phyloP scores from a whole-genome alignment of 1,140 invertebrate genomes.

The Littorina saxatilis region DNA sequence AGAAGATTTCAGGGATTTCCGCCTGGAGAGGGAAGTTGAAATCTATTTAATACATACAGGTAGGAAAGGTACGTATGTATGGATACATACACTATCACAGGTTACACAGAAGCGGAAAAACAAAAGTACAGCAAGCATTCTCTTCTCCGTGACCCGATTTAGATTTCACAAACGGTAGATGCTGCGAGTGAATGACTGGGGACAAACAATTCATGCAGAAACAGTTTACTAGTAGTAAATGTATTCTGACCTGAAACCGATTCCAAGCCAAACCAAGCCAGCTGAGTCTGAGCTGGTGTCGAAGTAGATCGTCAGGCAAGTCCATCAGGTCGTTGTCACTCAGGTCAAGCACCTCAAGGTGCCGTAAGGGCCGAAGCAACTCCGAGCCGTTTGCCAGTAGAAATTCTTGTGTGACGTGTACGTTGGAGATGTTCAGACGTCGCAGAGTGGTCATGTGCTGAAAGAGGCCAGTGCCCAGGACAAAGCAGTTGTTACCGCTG shows the following conservation, averaged over 20 bases:
- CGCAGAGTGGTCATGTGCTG: background rate
- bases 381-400: background rate
- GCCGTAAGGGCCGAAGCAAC: background rate
- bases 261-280: background rate
- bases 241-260: conserved; percentile 5
- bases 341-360: conserved; percentile 19
- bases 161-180: background rate
- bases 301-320: background rate
- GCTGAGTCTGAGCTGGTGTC: background rate
- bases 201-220: too few species aligned
- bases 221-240: background rate
- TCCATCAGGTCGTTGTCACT: background rate
- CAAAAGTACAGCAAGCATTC: background rate
- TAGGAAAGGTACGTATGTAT: background rate
- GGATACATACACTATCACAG: background rate
- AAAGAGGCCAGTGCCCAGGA: background rate
- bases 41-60: background rate
- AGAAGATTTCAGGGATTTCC: background rate
- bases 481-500: conserved; percentile 19
- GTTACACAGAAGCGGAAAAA: background rate
- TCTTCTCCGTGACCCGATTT: too few species aligned
- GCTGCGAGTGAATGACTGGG: background rate
- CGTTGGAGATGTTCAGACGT: background rate
- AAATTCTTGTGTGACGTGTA: background rate
- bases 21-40: background rate